Evolutionary conservation across 2,888 invertebrate genomes (phyloP), one percentile per base, ranked within the genome.

Genomic region (Tenthredo mesomela): DNA sequence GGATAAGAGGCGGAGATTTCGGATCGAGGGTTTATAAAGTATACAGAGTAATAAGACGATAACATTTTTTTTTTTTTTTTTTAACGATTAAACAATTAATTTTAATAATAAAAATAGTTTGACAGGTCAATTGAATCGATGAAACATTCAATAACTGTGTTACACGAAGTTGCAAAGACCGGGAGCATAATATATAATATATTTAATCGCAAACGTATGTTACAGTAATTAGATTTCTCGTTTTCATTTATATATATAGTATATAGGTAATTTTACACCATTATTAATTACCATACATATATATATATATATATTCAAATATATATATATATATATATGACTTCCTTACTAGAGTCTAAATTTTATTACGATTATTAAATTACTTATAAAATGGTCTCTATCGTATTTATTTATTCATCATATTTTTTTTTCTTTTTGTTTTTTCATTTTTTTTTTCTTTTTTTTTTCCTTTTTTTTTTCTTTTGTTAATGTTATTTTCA

Each of bases 21-120:
- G 61, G 25, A 40, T 75, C 43, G 0, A 43, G 40, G 47, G 21
- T 15, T 47, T 15, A 75, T 75, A 40, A 12, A 75, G 0, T n/a
- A 47, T n/a, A 47, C n/a, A 15, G 4, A 21, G 75, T n/a, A 40
- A 70, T 70, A 70, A 61, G 37, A 71, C 29, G 9, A 15, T 18
- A 47, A 25, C 37, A 58, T 25, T 70, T 10, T 71, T 70, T 43
- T 84, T 84, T 47, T 47, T 77, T 84, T 58, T 50, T 77, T 50
- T 84, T 78, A 92, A 92, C 93, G 91, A 90, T 93, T 92, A 91
- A 93, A 93, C 92, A 92, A 92, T 92, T 91, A 92, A 89, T 89
- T 92, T 93, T 93, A 93, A 93, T 93, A 93, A 93, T 93, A 93
- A 93, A 93, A 93, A 93, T 93, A 92, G 90, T 90, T 91, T 90